Conservation (phyloP, 2,113 vertebrate species). For the Heptranchias perlo region DNA sequence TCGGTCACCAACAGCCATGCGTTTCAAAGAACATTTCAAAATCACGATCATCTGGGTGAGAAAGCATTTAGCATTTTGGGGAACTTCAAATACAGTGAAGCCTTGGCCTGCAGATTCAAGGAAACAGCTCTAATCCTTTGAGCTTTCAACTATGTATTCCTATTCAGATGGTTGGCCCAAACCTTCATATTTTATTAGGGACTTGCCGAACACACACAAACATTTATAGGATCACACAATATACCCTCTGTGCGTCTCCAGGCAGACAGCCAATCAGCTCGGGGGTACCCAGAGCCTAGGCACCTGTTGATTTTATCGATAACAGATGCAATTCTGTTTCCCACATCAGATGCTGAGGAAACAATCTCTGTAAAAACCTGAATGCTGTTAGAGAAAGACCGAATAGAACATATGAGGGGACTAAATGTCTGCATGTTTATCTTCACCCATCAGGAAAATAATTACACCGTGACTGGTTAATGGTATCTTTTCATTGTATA, state of each 20-base stretch:
- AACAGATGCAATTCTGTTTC: conserved; percentile 40
- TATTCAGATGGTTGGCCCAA: conserved; percentile 47
- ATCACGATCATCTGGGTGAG: conserved; percentile 28
- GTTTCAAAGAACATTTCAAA: conserved; percentile 23
- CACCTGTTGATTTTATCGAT: conserved; percentile 66
- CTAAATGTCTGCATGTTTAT: not conserved
- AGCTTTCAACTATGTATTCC: conserved; percentile 61
- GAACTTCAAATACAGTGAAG: conserved; percentile 63
- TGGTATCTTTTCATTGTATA: not conserved
- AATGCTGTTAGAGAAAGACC: not conserved
- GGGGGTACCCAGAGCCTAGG: conserved; percentile 48
- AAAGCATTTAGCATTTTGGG: conserved; percentile 68
- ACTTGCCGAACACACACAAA: conserved; percentile 45
- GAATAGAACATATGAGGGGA: not conserved
- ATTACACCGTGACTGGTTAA: conserved; percentile 19
- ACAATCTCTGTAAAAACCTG: not conserved
- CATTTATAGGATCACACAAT: conserved; percentile 52
- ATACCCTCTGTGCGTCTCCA: conserved; percentile 47
- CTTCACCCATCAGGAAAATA: not conserved
- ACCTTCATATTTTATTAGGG: conserved; percentile 29
- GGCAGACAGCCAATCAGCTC: conserved; percentile 55
- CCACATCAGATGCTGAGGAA: not conserved
- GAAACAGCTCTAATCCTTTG: conserved; percentile 64
- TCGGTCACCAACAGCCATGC: not conserved
- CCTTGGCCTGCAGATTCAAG: conserved; percentile 62